Base-by-base conservation (phyloP, 2,888 invertebrate genomes). In the Agonum fuliginosum region DNA sequence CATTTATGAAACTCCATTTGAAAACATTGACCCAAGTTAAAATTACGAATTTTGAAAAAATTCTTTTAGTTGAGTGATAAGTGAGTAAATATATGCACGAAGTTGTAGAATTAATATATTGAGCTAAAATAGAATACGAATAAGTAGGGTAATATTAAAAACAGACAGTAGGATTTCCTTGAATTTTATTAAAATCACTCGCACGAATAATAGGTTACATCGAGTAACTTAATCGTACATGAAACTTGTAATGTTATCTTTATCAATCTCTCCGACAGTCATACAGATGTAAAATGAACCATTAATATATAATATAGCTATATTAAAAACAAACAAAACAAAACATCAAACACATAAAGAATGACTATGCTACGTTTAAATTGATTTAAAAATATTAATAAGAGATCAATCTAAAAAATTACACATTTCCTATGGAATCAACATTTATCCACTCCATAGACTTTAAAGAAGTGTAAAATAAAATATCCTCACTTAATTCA, bases 181-280 rank as follows among this genome's bases (percentile, higher is more conserved):
- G n/a, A 75, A 67, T 46, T 77, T 77, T 77, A 77, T 77, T 77
- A 77, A 77, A 77, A 77, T 77, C 77, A 70, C 77, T 77, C 77
- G 77, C 77, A 77, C 77, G 77, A 77, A 70, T 77, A 70, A 70
- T 54, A 37, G 54, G 77, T 77, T 77, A 77, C 77, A 77, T 77
- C 46, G 37, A 70, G 77, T 77, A 77, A 69, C 77, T 77, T 48
- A 75, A 77, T 77, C 77, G 77, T 77, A 77, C 77, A 70, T 70
- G 67, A 74, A 74, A 62, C 74, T 46, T 75, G 65, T 73, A 73
- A 58, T 30, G 27, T 74, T 51, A 20, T 75, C 51, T 67, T 75
- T 75, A 75, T 67, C 43, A 30, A 75, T 41, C 58, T 54, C 54
- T 58, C 30, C 67, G 20, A 75, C 51, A 75, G 48, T 46, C 46